Percentiles rank a stretch among this genome's conserved stretches.
Conservation (phyloP, 2,113 vertebrate species). For the Tenrec ecaudatus region DNA sequence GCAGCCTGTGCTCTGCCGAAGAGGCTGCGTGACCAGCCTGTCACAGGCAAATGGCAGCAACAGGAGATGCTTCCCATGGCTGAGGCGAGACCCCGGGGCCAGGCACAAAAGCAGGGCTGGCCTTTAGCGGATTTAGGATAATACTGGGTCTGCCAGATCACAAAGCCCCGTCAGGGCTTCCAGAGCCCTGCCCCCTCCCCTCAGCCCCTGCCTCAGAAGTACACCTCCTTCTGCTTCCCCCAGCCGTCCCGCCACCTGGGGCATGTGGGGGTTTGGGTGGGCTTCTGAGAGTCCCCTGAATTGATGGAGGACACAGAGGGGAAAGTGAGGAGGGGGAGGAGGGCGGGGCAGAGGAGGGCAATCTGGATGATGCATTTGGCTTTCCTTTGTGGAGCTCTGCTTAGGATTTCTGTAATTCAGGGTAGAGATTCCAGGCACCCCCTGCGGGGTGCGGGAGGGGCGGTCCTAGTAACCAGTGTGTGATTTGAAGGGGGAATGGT, state of each 20-base stretch:
- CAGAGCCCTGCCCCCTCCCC: accelerated
- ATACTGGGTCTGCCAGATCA: too few species aligned
- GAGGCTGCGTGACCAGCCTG: conserved; percentile 10
- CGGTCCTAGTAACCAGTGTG: neutral
- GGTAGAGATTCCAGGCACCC: conserved; percentile 50
- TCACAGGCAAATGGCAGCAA: neutral
- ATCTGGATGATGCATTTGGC: neutral
- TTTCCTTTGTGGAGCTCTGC: conserved; percentile 51
- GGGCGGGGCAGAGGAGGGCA: too few species aligned
- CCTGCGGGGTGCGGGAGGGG: neutral
- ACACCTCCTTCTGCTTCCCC: neutral
- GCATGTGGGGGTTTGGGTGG: too few species aligned
- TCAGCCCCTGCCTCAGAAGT: neutral
- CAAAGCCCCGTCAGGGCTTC: neutral
- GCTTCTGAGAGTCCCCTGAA: too few species aligned
- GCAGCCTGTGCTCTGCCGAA: conserved; percentile 23
- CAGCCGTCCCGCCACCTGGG: neutral
- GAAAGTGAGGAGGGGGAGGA: neutral
- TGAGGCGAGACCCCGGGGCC: neutral
- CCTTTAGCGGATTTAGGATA: too few species aligned
- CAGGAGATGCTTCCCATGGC: neutral
- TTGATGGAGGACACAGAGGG: neutral
- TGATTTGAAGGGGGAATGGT: conserved; percentile 43
- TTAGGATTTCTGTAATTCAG: conserved; percentile 45
- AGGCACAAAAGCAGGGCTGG: neutral